Base-by-base conservation (phyloP, 1,140 invertebrate genomes). In the Lysiphlebus fabarum region DNA sequence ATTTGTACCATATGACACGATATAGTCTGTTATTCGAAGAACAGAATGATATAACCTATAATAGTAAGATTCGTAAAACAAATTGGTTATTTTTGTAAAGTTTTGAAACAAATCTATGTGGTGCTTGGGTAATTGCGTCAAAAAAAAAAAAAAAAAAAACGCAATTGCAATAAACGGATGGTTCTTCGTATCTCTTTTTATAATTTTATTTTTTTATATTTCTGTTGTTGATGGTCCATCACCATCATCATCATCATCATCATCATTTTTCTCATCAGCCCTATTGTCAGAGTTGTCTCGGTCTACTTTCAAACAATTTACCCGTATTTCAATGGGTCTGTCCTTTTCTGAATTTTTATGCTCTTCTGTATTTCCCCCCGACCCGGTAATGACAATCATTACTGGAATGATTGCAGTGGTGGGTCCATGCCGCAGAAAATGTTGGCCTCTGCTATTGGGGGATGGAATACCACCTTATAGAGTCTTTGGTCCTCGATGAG, bases 371-470 rank as follows among this genome's bases (percentile, higher is more conserved):
- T 67, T 65, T 70, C 68, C 64, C 64, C 64, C 67, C 65, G 67
- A 66, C 70, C 65, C 71, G 69, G 73, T 76, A 76, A 76, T 76
- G 74, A 76, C 70, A 74, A 74, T 76, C 73, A 76, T 76, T 76
- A 76, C 70, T 67, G 67, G 69, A 74, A 76, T 76, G 73, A 76
- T 76, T 75, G 73, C 72, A 70, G 74, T 70, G 69, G 69, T 64
- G 70, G 69, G 67, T 65, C 67, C 64, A 67, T 66, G 56, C 56
- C 61, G 56, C 56, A 42, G 43, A 38, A 44, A 66, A 65, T 63
- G 67, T 65, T 59, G 41, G 53, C 44, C 61, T 64, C 63, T 66
- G 63, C 65, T 68, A 73, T 72, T 68, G 72, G 73, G 72, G 71
- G 73, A 76, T 76, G 73, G 69, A 69, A 74, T 53, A 74, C 70